A percentile compares a stretch with the other conserved stretches of the same genome.
Evolutionary conservation across 2,797 vertebrate genomes (phyloP).

Genomic region (Tamandua tetradactyla): DNA sequence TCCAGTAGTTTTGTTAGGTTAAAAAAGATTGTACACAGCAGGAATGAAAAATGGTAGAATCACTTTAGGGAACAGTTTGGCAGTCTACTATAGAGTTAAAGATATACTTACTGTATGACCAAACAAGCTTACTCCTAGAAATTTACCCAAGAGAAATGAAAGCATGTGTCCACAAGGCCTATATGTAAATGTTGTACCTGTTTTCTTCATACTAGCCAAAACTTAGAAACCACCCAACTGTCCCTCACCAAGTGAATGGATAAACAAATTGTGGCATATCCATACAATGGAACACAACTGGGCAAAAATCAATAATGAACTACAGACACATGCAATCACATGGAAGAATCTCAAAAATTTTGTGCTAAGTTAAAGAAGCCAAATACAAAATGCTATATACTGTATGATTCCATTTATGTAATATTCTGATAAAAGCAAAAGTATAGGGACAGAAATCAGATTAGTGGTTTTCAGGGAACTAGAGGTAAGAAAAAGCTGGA

Average conservation of each 20-base stretch:
- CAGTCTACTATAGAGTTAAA: not conserved
- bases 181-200: too few species aligned
- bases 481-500: not conserved
- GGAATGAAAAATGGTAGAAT: not conserved
- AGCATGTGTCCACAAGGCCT: too few species aligned
- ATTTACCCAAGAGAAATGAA: too few species aligned
- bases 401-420: not conserved
- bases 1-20: not conserved
- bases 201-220: too few species aligned
- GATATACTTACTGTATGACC: not conserved
- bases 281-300: too few species aligned
- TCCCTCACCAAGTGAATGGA: too few species aligned
- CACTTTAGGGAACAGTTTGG: not conserved
- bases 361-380: not conserved
- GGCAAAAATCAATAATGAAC: not conserved
- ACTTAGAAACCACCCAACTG: too few species aligned
- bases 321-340: not conserved
- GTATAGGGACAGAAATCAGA: not conserved
- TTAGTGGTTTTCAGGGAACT: not conserved
- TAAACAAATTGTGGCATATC: too few species aligned
- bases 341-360: not conserved
- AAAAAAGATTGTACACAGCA: not conserved
- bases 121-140: not conserved
- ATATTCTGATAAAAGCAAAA: too few species aligned
- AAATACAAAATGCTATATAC: not conserved